A percentile compares a stretch with the other conserved stretches of the same genome.
Conservation (phyloP, 2,888 invertebrate species). For the Drosophila basisetae region DNA sequence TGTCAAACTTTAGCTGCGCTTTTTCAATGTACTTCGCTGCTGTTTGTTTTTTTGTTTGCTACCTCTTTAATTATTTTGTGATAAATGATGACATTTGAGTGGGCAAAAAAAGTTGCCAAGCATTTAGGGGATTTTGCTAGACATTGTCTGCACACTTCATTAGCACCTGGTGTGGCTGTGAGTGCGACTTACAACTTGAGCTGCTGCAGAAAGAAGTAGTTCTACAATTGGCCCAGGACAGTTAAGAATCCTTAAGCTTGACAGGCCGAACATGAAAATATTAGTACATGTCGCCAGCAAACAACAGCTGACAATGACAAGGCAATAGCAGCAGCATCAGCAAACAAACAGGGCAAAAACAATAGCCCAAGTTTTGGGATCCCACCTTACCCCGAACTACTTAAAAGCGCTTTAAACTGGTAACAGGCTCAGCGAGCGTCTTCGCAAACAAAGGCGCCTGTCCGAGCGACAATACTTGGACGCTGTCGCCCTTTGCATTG, state of each 20-base stretch:
- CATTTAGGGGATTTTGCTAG: constrained; percentile 27
- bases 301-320: constrained; percentile 80
- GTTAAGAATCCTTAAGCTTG: constrained; percentile 48
- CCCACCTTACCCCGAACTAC: constrained; percentile 30
- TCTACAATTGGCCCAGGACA: constrained; percentile 6
- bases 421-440: constrained; percentile 57
- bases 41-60: background rate
- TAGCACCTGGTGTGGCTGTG: constrained; percentile 67
- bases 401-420: constrained; percentile 76
- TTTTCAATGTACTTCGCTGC: constrained; percentile 46
- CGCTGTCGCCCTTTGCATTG: constrained; percentile 55
- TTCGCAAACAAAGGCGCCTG: constrained; percentile 54
- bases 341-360: constrained; percentile 45
- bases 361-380: constrained; percentile 40
- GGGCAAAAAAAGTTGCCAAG: constrained; percentile 42
- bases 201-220: constrained; percentile 31
- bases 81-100: constrained; percentile 84
- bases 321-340: constrained; percentile 22
- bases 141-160: constrained; percentile 69
- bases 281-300: constrained; percentile 66
- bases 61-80: constrained; percentile 84
- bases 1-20: constrained; percentile 55
- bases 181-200: constrained; percentile 45
- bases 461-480: constrained; percentile 42
- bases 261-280: constrained; percentile 76